Evolutionary conservation across 1,140 invertebrate genomes (phyloP), one percentile per base, ranked within the genome.

Genomic region (Chionoecetes opilio): DNA sequence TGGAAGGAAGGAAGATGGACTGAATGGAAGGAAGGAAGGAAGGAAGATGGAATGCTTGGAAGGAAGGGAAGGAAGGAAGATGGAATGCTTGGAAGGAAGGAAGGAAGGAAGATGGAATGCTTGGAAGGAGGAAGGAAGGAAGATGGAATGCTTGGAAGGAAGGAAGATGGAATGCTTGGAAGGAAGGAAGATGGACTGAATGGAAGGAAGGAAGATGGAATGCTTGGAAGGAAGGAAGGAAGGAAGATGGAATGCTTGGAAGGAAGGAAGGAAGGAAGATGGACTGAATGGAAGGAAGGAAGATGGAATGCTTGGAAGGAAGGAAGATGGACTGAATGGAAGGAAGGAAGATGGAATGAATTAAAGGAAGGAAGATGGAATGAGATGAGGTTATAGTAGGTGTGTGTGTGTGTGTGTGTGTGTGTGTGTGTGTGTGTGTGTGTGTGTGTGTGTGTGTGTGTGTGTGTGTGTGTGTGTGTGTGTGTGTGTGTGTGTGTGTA

Each of bases 381-480:
- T 38, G 87, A 37, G 17, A 32, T 9, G 38, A 37, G 41, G 32
- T 41, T n/a, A n/a, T n/a, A 21, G 53, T 63, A 31, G 0, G 53
- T 63, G 87, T 37, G 87, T 37, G 87, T 29, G 88, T 29, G 88
- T 41, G 88, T 29, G 37, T 41, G 88, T 41, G 88, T 41, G 88
- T 29, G 88, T 41, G 37, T 41, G 88, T 29, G 29, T 41, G 34
- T 41, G 37, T 41, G 88, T 41, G 88, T 41, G 37, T 41, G 88
- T 41, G 88, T 41, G 88, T 41, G 35, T 41, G 41, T 90, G 88
- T 85, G 82, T 85, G 82, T 85, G 82, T 85, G 82, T 34, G 85
- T 87, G 85, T 87, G 85, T 87, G 85, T 87, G n/a, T 87, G 85
- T 87, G 85, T 87, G 85, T 87, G 85, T 87, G 85, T 87, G 85